Evolutionary conservation across 2,797 vertebrate genomes (phyloP), one percentile per base, ranked within the genome.

Genomic region (Melanotaenia boesemani): DNA sequence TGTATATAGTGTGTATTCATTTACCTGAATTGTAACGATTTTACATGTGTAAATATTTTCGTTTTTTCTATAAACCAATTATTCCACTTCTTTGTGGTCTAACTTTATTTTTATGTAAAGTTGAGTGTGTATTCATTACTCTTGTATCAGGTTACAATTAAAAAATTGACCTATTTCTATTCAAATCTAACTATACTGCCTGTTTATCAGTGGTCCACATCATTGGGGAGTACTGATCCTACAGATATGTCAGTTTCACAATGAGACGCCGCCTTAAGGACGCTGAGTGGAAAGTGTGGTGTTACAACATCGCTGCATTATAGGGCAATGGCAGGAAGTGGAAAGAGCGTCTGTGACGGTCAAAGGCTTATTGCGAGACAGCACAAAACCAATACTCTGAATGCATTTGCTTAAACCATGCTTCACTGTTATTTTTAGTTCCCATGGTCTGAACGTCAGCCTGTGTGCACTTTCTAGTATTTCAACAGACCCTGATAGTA

Each of bases 271-370:
- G 22, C 1, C 0, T 1, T 20, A 1, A 32, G 57, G 30, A n/a
- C 9, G 9, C 48, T 11, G 32, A 52, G 37, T 80, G 89, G 89
- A 91, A 92, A 88, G 34, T 85, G 46, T 72, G 80, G 62, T 69
- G 24, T 26, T 48, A 2, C 0, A 0, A 30, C 32, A 7, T 70
- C 0, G 6, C 12, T 22, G 18, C 50, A 28, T 48, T 58, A 70
- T 70, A 91, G 78, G 80, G 79, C 87, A 88, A 9, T 6, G 70
- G 61, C 84, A 89, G 87, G 88, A 90, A 87, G 66, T 86, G 79
- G 79, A 92, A 88, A 88, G n/a, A 58, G 6, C 0, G 37, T 16
- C 46, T 75, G 26, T 62, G 77, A 72, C 37, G 0, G 46, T 41
- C 9, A 1, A 6, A 28, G 50, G n/a, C 10, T 67, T 48, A 12